A percentile compares a stretch with the other conserved stretches of the same genome.
phyloP scores from a whole-genome alignment of 2,113 vertebrate genomes.

The Chauna torquata region DNA sequence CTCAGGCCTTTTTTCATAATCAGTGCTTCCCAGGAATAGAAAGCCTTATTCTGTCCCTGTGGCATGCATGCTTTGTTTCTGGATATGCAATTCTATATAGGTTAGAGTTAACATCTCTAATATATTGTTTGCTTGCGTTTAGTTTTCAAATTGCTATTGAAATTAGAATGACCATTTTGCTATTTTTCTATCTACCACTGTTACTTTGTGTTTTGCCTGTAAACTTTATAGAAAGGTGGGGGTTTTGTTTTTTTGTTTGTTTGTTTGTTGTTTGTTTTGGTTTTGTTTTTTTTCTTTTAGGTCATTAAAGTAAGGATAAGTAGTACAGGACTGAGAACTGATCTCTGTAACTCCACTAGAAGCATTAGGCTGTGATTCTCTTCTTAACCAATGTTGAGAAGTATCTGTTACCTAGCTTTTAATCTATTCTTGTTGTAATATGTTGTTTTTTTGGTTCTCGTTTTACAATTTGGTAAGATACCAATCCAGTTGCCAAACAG shows the following conservation, averaged over 20 bases:
- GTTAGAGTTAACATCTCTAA: not conserved
- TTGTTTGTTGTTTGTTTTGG: not conserved
- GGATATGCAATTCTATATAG: not conserved
- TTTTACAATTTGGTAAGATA: not conserved
- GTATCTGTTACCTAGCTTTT: not conserved
- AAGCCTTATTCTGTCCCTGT: not conserved
- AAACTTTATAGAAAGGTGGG: not conserved
- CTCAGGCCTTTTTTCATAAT: slow-evolving; percentile 16
- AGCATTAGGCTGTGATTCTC: not conserved
- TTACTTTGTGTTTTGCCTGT: not conserved
- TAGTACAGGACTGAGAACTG: not conserved
- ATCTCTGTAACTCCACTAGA: not conserved
- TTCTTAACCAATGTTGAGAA: not conserved
- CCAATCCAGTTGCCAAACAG: not conserved
- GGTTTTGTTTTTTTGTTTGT: too few species aligned
- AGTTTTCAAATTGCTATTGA: not conserved
- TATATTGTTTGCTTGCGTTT: not conserved
- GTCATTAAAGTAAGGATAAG: not conserved
- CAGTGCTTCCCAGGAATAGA: slow-evolving; percentile 33
- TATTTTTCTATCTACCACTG: not conserved
- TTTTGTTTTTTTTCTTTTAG: not conserved
- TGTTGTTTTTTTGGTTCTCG: not conserved
- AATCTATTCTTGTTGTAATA: not conserved
- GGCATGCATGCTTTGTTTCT: not conserved
- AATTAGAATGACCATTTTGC: not conserved